Evolutionary conservation across 1,140 invertebrate species (phyloP).

Genomic region (Diorhabda sublineata): DNA sequence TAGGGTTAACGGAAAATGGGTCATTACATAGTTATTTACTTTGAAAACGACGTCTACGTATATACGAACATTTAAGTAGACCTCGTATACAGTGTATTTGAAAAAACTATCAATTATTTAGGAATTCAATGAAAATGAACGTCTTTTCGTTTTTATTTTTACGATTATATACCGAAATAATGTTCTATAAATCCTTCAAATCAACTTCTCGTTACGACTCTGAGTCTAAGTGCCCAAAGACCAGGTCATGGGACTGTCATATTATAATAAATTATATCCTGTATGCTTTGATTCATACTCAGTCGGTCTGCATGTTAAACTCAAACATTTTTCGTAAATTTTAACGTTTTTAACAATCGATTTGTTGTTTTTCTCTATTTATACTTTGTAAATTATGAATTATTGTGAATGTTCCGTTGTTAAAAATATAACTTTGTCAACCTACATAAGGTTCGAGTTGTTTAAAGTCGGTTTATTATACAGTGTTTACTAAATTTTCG

Average conservation of each 20-base stretch:
- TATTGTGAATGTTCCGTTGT: neutral
- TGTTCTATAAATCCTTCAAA: too few species aligned
- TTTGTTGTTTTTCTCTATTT: neutral
- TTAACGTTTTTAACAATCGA: neutral
- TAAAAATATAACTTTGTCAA: neutral
- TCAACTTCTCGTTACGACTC: neutral
- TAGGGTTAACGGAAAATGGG: too few species aligned
- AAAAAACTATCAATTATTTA: too few species aligned
- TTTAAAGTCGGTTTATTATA: neutral
- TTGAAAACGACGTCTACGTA: too few species aligned
- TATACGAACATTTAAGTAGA: too few species aligned
- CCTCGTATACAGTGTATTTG: too few species aligned
- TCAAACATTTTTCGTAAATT: neutral
- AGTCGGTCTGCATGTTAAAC: neutral
- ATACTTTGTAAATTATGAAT: neutral
- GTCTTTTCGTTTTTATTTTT: too few species aligned
- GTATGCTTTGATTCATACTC: conserved; percentile 2
- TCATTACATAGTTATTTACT: too few species aligned
- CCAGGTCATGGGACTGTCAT: conserved; percentile 1
- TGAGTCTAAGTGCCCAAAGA: neutral
- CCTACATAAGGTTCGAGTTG: neutral
- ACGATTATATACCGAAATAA: too few species aligned
- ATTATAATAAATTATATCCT: conserved; percentile 3
- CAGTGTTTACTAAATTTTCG: neutral
- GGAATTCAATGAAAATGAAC: too few species aligned